Base-by-base conservation (phyloP, 2,888 invertebrate species). In the Apodemia mormo region DNA sequence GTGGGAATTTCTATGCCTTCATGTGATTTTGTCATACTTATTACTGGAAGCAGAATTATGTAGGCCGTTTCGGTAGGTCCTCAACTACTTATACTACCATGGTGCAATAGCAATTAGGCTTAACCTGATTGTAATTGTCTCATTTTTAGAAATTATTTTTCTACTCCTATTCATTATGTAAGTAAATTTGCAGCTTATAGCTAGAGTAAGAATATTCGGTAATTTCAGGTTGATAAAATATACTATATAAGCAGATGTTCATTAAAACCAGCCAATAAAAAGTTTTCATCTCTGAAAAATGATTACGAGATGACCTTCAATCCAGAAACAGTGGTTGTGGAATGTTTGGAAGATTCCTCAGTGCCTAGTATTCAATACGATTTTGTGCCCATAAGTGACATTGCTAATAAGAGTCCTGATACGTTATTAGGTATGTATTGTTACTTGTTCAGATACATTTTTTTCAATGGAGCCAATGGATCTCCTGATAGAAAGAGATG, bases 271-370 rank as follows among this genome's bases (percentile, higher is more conserved):
- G 99, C 99, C 0, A 99, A 99, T 87, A 99, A 98, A 83, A 96
- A 97, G 82, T 99, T 94, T 86, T 94, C 95, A 49, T 94, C 93
- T 54, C 86, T 98, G 7, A 97, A 97, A 76, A 98, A 99, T 84
- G 99, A 99, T 84, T 99, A 99, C 81, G 99, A 99, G 87, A 97
- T 99, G 96, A 96, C 97, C 1, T 95, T 99, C 81, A 95, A 94
- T 12, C 87, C 90, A 8, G 98, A 99, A 65, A 96, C 98, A 0
- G 94, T 94, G 0, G 93, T 95, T 0, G 93, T 94, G 4, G 90
- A 90, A 72, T 95, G 95, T 76, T 90, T 88, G 72, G 95, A 95
- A 40, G 95, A 95, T 61, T 83, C 88, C 0, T 82, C 88, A 2
- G 95, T 98, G 78, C 98, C 99, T 1, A 94, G 95, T 65, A 90